Base-by-base conservation (phyloP, 2,797 vertebrate species). In the Mus spretus region DNA sequence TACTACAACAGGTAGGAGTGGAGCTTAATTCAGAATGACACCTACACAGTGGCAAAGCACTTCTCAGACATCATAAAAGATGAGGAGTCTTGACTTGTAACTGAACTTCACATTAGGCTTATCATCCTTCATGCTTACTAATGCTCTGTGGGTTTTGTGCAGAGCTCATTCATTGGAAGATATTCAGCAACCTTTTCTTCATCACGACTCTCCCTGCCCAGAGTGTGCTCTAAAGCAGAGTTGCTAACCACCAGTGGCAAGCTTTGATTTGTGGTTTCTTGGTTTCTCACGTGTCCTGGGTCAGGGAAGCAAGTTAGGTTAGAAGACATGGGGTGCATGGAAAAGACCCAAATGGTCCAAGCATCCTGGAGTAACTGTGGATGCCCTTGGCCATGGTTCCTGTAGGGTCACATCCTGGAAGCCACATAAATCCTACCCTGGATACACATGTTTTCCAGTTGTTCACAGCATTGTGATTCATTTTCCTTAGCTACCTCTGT, bases 261-360 rank as follows among this genome's bases (percentile, higher is more conserved):
- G 65, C 59, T 72, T 80, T 37, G 44, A 75, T 94, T 78, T 96
- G 86, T 92, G 85, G n/a, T 59, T 97, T 96, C 63, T 20, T 93
- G 84, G 37, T 57, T 96, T 96, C 63, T 26, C 12, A 4, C 57
- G 65, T 86, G 63, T 70, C 90, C 81, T 81, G n/a, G 70, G 40
- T 94, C 67, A 59, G 17, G 78, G 67, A 92, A 93, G 59, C 92
- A 90, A 93, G 81, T 96, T 94, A 95, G 75, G 53, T 82, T 74
- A 19, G 20, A 90, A 74, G 59, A 93, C 26, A 9, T 14, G 63
- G 77, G 40, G 40, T 4, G 9, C 10, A 0, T 72, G 74, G 63
- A 59, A 63, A 47, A 94, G 6, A 1, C 10, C 89, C 28, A 26
- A 61, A 77, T 89, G 24, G 34, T 70, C 40, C 28, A 74, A 70